phyloP scores from a whole-genome alignment of 2,888 invertebrate genomes.

The Pocota personata region DNA sequence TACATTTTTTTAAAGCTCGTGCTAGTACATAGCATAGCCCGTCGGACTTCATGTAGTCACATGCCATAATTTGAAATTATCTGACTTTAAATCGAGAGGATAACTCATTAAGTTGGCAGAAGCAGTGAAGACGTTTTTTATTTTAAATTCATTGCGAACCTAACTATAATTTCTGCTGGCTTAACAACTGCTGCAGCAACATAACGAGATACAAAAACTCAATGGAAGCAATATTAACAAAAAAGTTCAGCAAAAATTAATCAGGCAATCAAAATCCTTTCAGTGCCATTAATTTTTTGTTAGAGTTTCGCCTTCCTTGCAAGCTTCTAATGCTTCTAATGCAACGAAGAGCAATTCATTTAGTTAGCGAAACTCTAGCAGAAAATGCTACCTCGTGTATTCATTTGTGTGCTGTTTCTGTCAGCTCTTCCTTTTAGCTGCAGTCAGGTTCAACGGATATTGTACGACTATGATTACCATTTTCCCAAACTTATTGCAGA shows the following conservation, averaged over 20 bases:
- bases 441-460: neutral
- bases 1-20: too few relatives aligned
- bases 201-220: neutral
- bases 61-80: too few relatives aligned
- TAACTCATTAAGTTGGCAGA: too few relatives aligned
- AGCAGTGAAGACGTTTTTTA: too few relatives aligned
- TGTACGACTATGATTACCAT: neutral
- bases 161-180: too few relatives aligned
- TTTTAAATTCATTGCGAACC: too few relatives aligned
- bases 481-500: neutral
- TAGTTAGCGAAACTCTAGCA: neutral
- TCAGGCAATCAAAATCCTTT: neutral
- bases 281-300: neutral
- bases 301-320: neutral
- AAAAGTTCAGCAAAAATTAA: too few relatives aligned
- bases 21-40: too few relatives aligned
- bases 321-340: neutral
- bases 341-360: neutral
- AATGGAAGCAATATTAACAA: neutral
- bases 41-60: too few relatives aligned
- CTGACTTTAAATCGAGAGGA: too few relatives aligned
- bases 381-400: neutral
- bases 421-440: neutral
- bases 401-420: neutral
- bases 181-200: too few relatives aligned